These are phyloP conservation scores for Mionectes macconnelli DNA, from an alignment of 2,113 vertebrate genomes.

Conservation along the genomic window DNA sequence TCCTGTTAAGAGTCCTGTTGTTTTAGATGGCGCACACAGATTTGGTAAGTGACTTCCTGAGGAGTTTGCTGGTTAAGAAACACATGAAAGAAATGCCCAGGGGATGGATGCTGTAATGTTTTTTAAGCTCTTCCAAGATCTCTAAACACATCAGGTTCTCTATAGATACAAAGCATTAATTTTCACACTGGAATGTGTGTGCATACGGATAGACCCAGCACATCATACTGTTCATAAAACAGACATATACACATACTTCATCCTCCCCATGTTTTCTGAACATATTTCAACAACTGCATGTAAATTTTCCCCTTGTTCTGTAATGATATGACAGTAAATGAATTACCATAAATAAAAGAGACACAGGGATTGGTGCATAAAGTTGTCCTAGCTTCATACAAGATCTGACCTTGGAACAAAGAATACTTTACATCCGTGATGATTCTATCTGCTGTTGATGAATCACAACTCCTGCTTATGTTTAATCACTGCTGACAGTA, in stretches of 20 bases:
- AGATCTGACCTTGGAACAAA: conserved; percentile 68
- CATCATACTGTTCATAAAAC: neutral
- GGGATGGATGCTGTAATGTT: neutral
- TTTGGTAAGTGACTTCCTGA: neutral
- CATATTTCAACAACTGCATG: conserved; percentile 11
- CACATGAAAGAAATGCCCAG: neutral
- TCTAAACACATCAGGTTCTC: neutral
- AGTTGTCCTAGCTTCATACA: conserved; percentile 48
- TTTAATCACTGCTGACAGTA: conserved; percentile 76
- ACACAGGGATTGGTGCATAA: conserved; percentile 26
- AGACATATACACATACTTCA: neutral
- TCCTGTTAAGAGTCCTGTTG: neutral
- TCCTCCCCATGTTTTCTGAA: neutral
- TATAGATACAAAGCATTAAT: neutral
- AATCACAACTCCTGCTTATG: conserved; percentile 69
- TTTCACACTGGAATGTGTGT: neutral
- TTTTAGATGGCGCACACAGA: neutral
- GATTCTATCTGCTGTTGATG: conserved; percentile 70
- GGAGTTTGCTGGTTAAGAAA: neutral
- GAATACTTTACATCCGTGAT: conserved; percentile 57
- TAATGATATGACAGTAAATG: conserved; percentile 44
- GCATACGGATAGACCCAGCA: neutral
- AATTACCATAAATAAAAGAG: conserved; percentile 62
- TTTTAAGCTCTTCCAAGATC: neutral
- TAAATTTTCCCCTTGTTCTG: conserved; percentile 14